These are phyloP conservation scores for Dinothrombium tinctorium DNA, from an alignment of 1,140 invertebrate genomes.

Conservation along the genomic window DNA sequence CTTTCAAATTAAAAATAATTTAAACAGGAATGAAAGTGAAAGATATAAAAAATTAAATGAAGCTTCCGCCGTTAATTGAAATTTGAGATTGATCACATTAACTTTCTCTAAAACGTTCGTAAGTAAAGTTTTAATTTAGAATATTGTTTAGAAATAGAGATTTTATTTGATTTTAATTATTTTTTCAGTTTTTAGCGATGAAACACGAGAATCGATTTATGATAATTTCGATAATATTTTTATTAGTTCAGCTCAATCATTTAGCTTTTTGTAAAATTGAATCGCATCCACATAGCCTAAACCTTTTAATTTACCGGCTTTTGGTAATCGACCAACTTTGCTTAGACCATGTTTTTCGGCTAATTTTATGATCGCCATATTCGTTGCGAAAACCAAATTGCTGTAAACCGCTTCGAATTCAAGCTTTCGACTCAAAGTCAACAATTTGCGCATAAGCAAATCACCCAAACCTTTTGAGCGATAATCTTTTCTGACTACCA, in stretches of 20 bases:
- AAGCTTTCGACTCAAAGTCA: not conserved
- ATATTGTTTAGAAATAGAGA: too few relatives aligned
- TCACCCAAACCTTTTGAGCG: slow-evolving; percentile 15
- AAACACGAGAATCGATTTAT: too few relatives aligned
- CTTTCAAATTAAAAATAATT: too few relatives aligned
- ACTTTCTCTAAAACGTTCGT: too few relatives aligned
- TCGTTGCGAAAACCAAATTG: slow-evolving; percentile 17
- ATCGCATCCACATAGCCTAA: slow-evolving; percentile 12
- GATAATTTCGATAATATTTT: not conserved
- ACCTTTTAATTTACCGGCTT: slow-evolving; percentile 15
- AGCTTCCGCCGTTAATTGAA: too few relatives aligned
- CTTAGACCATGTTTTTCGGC: slow-evolving; percentile 17
- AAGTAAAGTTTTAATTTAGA: too few relatives aligned
- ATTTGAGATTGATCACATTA: too few relatives aligned
- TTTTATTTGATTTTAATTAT: too few relatives aligned
- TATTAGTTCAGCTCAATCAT: not conserved
- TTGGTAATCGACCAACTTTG: slow-evolving; percentile 17
- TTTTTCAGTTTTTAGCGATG: too few relatives aligned
- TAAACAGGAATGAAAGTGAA: too few relatives aligned
- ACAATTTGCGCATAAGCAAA: slow-evolving; percentile 10
- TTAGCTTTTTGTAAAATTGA: slow-evolving; percentile 14
- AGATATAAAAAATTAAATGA: too few relatives aligned
- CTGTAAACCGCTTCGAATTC: slow-evolving; percentile 14
- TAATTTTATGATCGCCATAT: slow-evolving; percentile 13
- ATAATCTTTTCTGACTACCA: slow-evolving; percentile 12